Conservation (phyloP, 2,113 vertebrate species). For the Tragelaphus buxtoni region DNA sequence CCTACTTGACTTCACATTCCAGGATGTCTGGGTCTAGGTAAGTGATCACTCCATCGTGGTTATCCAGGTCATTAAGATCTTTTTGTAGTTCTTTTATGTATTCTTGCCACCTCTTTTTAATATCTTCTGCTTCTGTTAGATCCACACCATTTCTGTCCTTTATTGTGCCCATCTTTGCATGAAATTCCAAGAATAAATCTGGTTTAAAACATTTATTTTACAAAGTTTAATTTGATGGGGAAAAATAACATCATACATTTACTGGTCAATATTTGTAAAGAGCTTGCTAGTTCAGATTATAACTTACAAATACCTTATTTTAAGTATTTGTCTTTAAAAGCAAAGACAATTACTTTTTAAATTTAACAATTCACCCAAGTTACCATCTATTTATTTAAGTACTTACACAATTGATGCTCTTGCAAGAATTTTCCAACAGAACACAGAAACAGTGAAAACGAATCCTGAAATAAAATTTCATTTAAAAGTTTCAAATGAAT, state of each 20-base stretch:
- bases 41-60: too few species aligned
- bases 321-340: neutral
- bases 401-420: neutral
- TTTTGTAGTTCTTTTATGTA: too few species aligned
- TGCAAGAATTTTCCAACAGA: neutral
- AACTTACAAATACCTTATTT: neutral
- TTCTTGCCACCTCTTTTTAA: too few species aligned
- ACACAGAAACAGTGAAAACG: constrained; percentile 14
- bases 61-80: too few species aligned
- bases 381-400: neutral
- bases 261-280: neutral
- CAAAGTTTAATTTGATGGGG: neutral
- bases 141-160: too few species aligned
- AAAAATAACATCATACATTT: neutral
- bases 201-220: neutral
- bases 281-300: neutral
- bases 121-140: too few species aligned
- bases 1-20: too few species aligned
- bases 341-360: neutral
- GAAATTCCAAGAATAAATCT: neutral
- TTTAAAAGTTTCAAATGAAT: constrained; percentile 31
- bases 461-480: constrained; percentile 32
- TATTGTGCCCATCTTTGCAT: too few species aligned
- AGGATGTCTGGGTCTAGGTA: too few species aligned
- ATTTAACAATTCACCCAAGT: neutral